phyloP scores from a whole-genome alignment of 1,140 invertebrate genomes.

The Drosophila athabasca region DNA sequence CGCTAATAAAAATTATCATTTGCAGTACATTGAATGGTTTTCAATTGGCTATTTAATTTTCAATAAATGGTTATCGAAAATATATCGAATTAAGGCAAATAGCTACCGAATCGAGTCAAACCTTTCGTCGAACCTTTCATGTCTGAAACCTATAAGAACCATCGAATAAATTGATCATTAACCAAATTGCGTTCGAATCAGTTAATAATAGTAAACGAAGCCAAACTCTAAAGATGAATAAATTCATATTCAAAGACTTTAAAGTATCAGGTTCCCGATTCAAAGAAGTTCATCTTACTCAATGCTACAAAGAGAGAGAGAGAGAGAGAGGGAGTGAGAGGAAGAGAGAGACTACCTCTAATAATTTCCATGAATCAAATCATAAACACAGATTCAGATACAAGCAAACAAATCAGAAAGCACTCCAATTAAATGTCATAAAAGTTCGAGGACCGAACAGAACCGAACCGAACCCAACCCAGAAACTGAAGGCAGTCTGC shows the following conservation, averaged over 20 bases:
- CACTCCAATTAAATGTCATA: constrained; percentile 79
- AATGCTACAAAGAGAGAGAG: neutral
- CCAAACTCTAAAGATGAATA: constrained; percentile 3
- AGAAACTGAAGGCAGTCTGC: constrained; percentile 1
- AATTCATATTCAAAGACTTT: constrained; percentile 14
- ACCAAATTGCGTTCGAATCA: neutral
- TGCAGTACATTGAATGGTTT: no score
- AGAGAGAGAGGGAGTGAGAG: no score
- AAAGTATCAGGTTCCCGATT: constrained; percentile 8
- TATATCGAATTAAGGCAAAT: no score
- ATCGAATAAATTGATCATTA: no score
- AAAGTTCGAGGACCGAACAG: constrained; percentile 33
- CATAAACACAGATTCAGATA: constrained; percentile 54
- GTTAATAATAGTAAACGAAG: neutral
- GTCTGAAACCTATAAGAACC: no score
- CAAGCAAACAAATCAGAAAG: constrained; percentile 41
- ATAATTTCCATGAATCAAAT: constrained; percentile 77
- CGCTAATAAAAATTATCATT: no score
- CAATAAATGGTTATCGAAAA: no score
- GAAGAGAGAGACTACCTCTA: constrained; percentile 11
- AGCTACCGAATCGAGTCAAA: no score
- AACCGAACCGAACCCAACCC: constrained; percentile 11
- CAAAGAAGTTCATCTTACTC: constrained; percentile 26
- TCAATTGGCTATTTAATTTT: no score
- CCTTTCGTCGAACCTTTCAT: no score